Base-by-base conservation (phyloP, 2,888 invertebrate genomes). In the Acrobeloides nanus region DNA sequence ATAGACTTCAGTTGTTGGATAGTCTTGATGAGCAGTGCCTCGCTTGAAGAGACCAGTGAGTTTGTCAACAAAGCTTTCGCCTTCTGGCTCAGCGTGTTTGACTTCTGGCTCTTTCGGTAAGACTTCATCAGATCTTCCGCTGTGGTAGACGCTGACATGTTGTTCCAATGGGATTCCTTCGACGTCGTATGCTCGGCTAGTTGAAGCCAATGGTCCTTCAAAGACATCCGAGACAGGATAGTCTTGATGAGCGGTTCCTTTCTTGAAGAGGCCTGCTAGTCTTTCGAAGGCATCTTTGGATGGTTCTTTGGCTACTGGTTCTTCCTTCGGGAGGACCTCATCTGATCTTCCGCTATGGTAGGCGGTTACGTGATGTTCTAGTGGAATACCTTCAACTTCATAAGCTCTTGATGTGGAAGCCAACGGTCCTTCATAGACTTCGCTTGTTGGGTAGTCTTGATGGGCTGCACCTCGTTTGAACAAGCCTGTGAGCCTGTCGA, bases 391-490 rank as follows among this genome's bases (percentile, higher is more conserved):
- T 4, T 48, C 49, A 25, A 63, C 44, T 38, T 63, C 60, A 17
- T 12, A 18, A 4, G 15, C 20, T 15, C 41, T 32, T 3, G 1
- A 5, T 2, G 55, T 55, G 17, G 43, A 31, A 25, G 48, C 49
- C 23, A 61, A 17, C 18, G 58, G 61, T 27, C 63, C 63, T n/a
- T 48, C 44, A 41, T 52, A 63, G 21, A 40, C 31, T 31, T 58
- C 58, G 34, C 54, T 43, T 8, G 44, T 31, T 20, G 63, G 59
- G 39, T 55, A 63, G 44, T 63, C 60, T 4, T 46, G 44, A 25
- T 53, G 56, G 24, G 55, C 55, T 8, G 55, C 40, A 15, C 46
- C 47, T 24, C 44, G 49, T 48, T 54, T 60, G 58, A 62, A 62
- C 21, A 63, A 39, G 4, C 46, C 46, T 21, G 53, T 51, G n/a